Percentiles rank a stretch among this genome's conserved stretches.
Conservation (phyloP, 2,797 vertebrate genomes). For the Microctenopoma stevenorrisi region DNA sequence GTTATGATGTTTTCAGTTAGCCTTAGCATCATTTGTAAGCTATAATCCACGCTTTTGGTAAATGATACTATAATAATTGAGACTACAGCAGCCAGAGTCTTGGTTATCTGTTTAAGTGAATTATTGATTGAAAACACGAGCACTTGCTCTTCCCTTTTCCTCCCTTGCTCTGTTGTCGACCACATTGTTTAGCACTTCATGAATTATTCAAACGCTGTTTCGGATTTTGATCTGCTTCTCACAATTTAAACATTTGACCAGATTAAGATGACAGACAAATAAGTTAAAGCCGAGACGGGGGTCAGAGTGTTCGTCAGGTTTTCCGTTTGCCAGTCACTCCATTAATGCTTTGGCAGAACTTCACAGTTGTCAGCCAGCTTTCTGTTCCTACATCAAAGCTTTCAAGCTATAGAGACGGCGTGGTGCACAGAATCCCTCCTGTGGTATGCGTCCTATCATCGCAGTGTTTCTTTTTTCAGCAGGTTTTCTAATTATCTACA, state of each 20-base stretch:
- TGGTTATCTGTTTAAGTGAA: constrained; percentile 52
- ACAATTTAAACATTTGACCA: constrained; percentile 58
- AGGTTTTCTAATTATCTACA: constrained; percentile 63
- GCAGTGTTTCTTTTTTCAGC: constrained; percentile 45
- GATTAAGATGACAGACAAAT: constrained; percentile 55
- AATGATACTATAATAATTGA: constrained; percentile 58
- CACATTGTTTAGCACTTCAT: constrained; percentile 65
- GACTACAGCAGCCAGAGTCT: constrained; percentile 38
- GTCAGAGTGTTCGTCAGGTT: constrained; percentile 44
- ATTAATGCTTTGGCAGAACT: constrained; percentile 56
- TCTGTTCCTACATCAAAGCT: constrained; percentile 68
- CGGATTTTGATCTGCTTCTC: constrained; percentile 47
- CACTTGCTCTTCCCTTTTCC: constrained; percentile 32
- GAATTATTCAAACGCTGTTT: constrained; percentile 75
- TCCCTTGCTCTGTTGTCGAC: constrained; percentile 52
- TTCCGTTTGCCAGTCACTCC: constrained; percentile 49
- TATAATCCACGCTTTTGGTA: constrained; percentile 10
- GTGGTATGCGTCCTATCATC: constrained; percentile 37
- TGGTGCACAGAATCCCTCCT: constrained; percentile 38
- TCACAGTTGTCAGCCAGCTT: constrained; percentile 47
- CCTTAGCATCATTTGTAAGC: constrained; percentile 11
- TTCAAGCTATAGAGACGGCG: constrained; percentile 43
- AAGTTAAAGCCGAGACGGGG: constrained; percentile 33
- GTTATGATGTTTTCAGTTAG: constrained; percentile 1
- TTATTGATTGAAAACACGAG: constrained; percentile 67